A percentile compares a stretch with the other conserved stretches of the same genome.
Conservation (phyloP, 2,888 invertebrate species). For the Koerneria pararmatus region DNA sequence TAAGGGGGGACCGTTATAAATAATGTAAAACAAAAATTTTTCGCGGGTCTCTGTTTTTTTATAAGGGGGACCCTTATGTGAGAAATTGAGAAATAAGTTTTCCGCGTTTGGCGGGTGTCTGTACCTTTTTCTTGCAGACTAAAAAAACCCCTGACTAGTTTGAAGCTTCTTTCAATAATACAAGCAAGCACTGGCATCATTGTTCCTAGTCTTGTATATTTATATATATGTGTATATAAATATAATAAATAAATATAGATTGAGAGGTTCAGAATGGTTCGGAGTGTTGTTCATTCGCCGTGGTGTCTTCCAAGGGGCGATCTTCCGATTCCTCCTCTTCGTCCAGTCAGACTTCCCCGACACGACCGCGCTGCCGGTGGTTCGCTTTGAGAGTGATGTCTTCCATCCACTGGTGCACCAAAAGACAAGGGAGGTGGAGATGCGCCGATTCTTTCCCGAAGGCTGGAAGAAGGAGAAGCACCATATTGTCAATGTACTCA, state of each 20-base stretch:
- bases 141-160: background rate
- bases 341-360: constrained; percentile 85
- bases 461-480: constrained; percentile 47
- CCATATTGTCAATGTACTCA: constrained; percentile 36
- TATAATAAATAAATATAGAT: background rate
- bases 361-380: constrained; percentile 70
- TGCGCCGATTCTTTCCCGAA: constrained; percentile 43
- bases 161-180: background rate
- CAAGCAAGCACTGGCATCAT: background rate
- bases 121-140: background rate
- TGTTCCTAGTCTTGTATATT: background rate
- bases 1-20: too few relatives aligned
- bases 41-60: too few relatives aligned
- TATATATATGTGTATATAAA: background rate
- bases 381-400: constrained; percentile 24
- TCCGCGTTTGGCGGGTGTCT: too few relatives aligned
- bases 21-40: too few relatives aligned
- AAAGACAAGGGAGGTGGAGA: constrained; percentile 30
- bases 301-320: constrained; percentile 82
- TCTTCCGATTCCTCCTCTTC: constrained; percentile 81
- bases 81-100: too few relatives aligned
- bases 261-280: constrained; percentile 84
- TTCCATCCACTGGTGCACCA: constrained; percentile 38
- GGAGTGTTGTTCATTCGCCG: constrained; percentile 83
- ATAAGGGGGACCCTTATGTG: too few relatives aligned